Evolutionary conservation across 2,888 invertebrate species (phyloP).

Genomic region (Watsonalla cultraria): DNA sequence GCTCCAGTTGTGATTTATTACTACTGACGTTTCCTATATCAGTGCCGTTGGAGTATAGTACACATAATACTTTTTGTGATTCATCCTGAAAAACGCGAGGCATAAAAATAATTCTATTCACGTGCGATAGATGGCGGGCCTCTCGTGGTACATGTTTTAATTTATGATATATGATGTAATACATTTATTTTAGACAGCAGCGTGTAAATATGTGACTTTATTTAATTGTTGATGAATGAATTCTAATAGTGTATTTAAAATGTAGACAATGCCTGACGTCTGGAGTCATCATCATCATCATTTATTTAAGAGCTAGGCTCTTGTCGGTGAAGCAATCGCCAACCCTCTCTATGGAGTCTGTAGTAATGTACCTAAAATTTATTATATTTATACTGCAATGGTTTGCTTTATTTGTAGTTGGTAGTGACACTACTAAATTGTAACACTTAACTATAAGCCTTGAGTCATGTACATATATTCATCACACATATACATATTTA

Average conservation of each 20-base stretch:
- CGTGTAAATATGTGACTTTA: not conserved
- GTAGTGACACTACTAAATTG: too few relatives aligned
- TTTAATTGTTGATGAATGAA: not conserved
- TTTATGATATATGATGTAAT: not conserved
- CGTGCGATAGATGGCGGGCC: slow-evolving; percentile 9
- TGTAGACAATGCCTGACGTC: slow-evolving; percentile 26
- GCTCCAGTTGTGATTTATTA: slow-evolving; percentile 82
- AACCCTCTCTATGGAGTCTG: too few relatives aligned
- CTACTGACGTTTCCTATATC: not conserved
- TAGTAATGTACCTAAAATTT: slow-evolving; percentile 7
- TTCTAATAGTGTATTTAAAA: slow-evolving; percentile 16
- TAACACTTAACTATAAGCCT: too few relatives aligned
- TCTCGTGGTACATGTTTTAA: not conserved
- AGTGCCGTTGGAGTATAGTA: not conserved
- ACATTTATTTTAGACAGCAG: not conserved
- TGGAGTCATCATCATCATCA: too few relatives aligned
- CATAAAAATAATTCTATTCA: not conserved
- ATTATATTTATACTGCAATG: too few relatives aligned
- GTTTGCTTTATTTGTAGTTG: too few relatives aligned
- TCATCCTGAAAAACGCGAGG: too few relatives aligned
- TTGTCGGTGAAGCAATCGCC: too few relatives aligned
- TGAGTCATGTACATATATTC: too few relatives aligned
- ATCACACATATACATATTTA: too few relatives aligned
- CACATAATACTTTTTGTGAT: too few relatives aligned
- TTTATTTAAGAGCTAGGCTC: too few relatives aligned